Evolutionary conservation across 2,797 vertebrate genomes (phyloP), one percentile per base, ranked within the genome.

Genomic region (Petrocephalus sullivani): DNA sequence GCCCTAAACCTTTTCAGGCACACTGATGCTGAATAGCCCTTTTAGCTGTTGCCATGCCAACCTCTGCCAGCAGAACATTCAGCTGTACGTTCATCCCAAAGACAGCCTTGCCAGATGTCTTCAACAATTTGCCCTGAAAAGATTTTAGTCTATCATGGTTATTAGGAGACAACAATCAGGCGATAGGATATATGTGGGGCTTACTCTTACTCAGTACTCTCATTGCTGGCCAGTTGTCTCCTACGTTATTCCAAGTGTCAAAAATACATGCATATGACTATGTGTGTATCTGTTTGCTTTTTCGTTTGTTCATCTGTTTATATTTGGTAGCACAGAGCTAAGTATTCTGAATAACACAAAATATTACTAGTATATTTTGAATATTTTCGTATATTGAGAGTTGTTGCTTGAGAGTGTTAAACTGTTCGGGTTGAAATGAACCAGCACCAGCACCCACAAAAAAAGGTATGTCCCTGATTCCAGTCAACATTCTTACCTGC

Each of bases 91-190:
- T 96, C 95, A 96, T 97, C 95, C 94, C 94, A 94, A 95, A 97
- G 96, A 98, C 98, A 97, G 96, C 97, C 96, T 97, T 96, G 96
- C 96, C 97, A 98, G 98, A 99, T 98, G 97, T 98, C 97, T 98
- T 97, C 98, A 98, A 97, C 97, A 98, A 99, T 98, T 98, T 98
- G 95, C 96, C 96, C 95, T 96, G 96, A 98, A 99, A 98, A 97
- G 96, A 96, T 97, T 97, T 96, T 91, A 94, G 94, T 95, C 95
- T 95, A 93, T 97, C 95, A 95, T 95, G 93, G 96, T 97, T 97
- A 96, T 97, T 97, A 97, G 95, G 93, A 96, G 96, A 97, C 96
- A 96, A 96, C 97, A 98, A 97, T 98, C 96, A 96, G 93, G 93
- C 91, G 90, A 51, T 82, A 57, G 93, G 94, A 96, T 95, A 96